These are phyloP conservation scores for Sylvia atricapilla DNA, from an alignment of 2,113 vertebrate species.

Conservation along the genomic window DNA sequence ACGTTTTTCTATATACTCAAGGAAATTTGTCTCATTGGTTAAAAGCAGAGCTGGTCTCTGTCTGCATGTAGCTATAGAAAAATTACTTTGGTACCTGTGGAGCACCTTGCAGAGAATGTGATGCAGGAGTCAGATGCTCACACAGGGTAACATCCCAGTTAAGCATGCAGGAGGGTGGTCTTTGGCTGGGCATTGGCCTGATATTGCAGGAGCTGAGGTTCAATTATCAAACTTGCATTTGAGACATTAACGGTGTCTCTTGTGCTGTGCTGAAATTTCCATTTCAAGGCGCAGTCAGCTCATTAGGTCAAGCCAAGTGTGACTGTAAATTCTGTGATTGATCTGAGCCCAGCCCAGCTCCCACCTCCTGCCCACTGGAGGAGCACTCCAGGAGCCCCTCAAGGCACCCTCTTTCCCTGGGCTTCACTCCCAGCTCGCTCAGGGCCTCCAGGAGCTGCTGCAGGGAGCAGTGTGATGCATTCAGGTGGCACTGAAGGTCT, in stretches of 20 bases:
- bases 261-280: neutral
- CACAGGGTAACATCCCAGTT: neutral
- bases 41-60: neutral
- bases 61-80: neutral
- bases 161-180: neutral
- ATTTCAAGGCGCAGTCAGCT: neutral
- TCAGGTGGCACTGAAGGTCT: neutral
- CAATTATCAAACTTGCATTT: neutral
- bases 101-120: neutral
- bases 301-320: neutral
- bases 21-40: neutral
- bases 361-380: neutral
- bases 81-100: neutral
- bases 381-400: neutral
- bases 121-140: neutral
- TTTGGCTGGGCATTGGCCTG: neutral
- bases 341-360: neutral
- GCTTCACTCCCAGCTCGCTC: neutral
- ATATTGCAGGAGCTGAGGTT: neutral
- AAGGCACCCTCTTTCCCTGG: neutral
- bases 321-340: neutral
- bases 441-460: neutral
- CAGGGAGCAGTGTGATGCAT: neutral
- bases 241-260: neutral
- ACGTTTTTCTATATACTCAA: neutral